A percentile compares a stretch with the other conserved stretches of the same genome.
These are phyloP conservation scores for Synergus laeviventris DNA, from an alignment of 2,888 invertebrate genomes.

Conservation along the genomic window DNA sequence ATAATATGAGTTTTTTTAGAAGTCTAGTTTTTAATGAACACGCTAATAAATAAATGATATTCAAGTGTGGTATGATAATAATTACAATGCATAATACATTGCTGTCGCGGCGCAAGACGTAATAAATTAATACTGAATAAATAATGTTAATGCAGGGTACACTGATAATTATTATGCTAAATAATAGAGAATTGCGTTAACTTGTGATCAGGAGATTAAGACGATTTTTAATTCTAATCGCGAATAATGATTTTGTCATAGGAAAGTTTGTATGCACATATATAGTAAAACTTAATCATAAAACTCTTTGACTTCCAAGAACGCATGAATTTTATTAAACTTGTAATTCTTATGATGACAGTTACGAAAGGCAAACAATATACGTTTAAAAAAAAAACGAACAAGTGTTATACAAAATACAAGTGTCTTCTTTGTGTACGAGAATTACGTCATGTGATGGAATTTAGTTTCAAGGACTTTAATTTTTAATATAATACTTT, in stretches of 20 bases:
- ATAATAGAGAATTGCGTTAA: constrained; percentile 37
- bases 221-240: constrained; percentile 12
- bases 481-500: constrained; percentile 36
- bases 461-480: constrained; percentile 35
- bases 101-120: constrained; percentile 24
- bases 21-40: constrained; percentile 32
- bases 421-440: constrained; percentile 19
- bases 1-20: constrained; percentile 1
- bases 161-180: constrained; percentile 39
- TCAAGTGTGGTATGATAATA: constrained; percentile 33
- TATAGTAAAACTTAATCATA: constrained; percentile 1
- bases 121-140: constrained; percentile 40
- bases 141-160: constrained; percentile 35
- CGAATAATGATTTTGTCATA: constrained; percentile 21
- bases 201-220: constrained; percentile 31
- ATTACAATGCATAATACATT: constrained; percentile 40
- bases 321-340: constrained; percentile 21
- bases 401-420: constrained; percentile 34
- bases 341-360: constrained; percentile 27
- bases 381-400: constrained; percentile 5
- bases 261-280: not conserved
- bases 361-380: constrained; percentile 29
- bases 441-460: constrained; percentile 38
- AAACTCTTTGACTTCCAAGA: not conserved
- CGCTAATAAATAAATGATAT: constrained; percentile 37